Evolutionary conservation across 92 coral and sea anemone species (phyloP).

Genomic region (Epizoanthus illoricatus): DNA sequence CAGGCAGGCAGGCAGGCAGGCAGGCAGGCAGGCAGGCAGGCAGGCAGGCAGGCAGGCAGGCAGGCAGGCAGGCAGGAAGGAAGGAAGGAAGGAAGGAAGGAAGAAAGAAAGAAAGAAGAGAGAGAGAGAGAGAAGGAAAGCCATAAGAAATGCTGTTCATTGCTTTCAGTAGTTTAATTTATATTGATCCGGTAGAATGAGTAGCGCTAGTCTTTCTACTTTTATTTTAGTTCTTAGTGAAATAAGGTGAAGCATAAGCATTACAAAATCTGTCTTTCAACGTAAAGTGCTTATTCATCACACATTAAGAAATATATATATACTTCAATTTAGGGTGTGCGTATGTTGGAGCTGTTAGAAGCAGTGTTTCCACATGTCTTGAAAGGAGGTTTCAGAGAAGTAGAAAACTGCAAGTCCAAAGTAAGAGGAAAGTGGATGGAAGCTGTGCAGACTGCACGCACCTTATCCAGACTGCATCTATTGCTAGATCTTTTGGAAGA

Average conservation of each 20-base stretch:
- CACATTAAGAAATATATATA: not conserved
- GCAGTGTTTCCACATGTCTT: slow-evolving; percentile 65
- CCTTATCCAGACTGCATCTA: slow-evolving; percentile 82
- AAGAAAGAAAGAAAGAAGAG: not conserved
- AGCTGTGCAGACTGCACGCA: slow-evolving; percentile 60
- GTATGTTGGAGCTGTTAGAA: slow-evolving; percentile 50
- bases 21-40: not conserved
- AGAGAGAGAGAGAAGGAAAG: not conserved
- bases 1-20: not conserved
- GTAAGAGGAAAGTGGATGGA: slow-evolving; percentile 62
- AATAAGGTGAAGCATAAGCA: too few relatives aligned
- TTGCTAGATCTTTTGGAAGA: slow-evolving; percentile 74
- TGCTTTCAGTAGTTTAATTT: too few relatives aligned
- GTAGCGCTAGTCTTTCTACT: too few relatives aligned
- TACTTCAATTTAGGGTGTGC: slow-evolving; percentile 37
- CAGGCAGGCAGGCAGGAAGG: not conserved
- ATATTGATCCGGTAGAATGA: too few relatives aligned
- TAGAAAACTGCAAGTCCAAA: slow-evolving; percentile 36
- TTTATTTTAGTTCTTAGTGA: too few relatives aligned
- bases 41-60: too few relatives aligned
- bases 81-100: not conserved
- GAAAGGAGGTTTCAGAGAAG: slow-evolving; percentile 45
- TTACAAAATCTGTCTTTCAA: too few relatives aligned
- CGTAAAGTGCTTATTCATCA: not conserved
- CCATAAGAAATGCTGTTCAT: not conserved